Evolutionary conservation across 1,140 invertebrate species (phyloP), one percentile per base, ranked within the genome.

Genomic region (Chlorops oryzae): DNA sequence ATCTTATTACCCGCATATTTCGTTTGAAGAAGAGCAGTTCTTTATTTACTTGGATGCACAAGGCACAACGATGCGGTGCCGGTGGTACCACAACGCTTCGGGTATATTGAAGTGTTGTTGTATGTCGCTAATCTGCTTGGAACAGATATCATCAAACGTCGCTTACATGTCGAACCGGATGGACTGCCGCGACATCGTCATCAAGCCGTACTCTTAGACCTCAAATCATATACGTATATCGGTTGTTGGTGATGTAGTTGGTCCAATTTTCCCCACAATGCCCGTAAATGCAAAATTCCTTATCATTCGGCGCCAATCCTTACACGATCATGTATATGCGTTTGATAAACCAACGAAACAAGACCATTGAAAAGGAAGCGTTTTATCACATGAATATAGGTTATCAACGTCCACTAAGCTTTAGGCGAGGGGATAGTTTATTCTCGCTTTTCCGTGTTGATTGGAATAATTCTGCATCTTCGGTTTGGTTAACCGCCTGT

Each of bases 241-340:
- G 2, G 73, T 97, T 1, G 89, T 96, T 10, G 94, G 95, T 12
- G 94, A 97, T 73, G 91, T 97, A 0, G 91, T 97, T 0, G 93
- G 92, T 2, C 90, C 93, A 1, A 87, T 92, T 17, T 96, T 97
- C 63, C 90, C 90, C 0, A 90, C 87, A 0, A 91, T 94, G 87
- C 90, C 91, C 0, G 83, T 93, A 0, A 93, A 92, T 63, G 83
- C 91, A 95, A 71, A 94, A 90, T 61, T 90, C 96, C 79, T 97
- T 94, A 74, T 94, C 92, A 56, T 96, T 96, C 73, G 94, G 91
- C 0, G 88, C 86, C 4, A 96, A 93, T 73, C 81, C 96, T 65
- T 91, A 93, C 70, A 92, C 90, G 1, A 83, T 90, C 0, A 77
- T 90, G 62, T 96, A 95, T 67, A 90, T 96, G 84, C 82, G 92